Evolutionary conservation across 1,140 invertebrate species (phyloP), one percentile per base, ranked within the genome.

Genomic region (Pseudomyrmex sp.): DNA sequence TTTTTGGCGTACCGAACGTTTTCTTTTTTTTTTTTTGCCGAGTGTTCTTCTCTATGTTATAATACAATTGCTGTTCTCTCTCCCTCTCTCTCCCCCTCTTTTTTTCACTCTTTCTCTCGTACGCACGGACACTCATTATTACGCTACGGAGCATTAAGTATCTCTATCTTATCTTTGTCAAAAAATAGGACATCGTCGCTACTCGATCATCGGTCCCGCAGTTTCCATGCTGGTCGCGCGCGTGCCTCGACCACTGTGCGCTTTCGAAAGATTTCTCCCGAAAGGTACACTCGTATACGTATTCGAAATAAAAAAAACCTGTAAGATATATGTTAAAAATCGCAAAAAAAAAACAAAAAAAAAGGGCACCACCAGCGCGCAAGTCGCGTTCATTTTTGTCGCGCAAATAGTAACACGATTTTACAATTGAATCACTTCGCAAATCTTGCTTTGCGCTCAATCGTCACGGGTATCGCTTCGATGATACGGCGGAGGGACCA

Each of bases 101-200:
- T 23, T 26, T 10, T 50, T 63, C 26, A 7, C 2, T 18, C 50
- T 54, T 23, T 52, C 68, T 35, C 13, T 52, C 58, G 65, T 12
- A 52, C 12, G 10, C 50, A 12, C 20, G 50, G 20, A 54, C 58
- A 83, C 58, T 72, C 48, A 66, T 82, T 75, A 69, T 76, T 84
- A 75, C 56, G 13, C 75, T 90, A 85, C 26, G 46, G 70, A 87
- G 80, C 77, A 59, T 90, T 90, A 90, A 90, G 87, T 90, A 90
- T 90, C 83, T 85, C 18, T 74, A 84, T 72, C 69, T 88, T 82
- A 84, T 72, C 69, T 88, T 82, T 72, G 18, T 90, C 59, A 68
- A 88, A 90, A 90, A 88, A 90, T 88, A 90, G 86, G 79, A 90
- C 86, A 83, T 85, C 59, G 65, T 88, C 61, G 56, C 65, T 58